phyloP scores from a whole-genome alignment of 2,113 vertebrate species.

The Rhodinocichla rosea region DNA sequence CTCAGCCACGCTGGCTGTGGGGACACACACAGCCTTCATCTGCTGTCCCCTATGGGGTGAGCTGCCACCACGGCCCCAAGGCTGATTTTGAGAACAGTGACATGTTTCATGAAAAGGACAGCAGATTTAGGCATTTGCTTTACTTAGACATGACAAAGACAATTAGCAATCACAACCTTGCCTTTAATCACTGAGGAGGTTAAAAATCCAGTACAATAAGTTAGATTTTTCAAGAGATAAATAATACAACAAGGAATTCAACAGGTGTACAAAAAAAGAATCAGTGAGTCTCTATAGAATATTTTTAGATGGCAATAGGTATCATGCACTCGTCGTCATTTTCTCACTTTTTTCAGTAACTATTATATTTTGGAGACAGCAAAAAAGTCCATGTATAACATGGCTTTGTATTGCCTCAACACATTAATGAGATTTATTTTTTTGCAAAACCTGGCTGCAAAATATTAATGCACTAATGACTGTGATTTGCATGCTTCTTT shows the following conservation, averaged over 20 bases:
- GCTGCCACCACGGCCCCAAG: not conserved
- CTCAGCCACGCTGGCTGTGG: not conserved
- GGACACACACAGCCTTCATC: not conserved
- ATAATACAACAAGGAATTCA: not conserved
- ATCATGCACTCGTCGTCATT: not conserved
- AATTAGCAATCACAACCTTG: not conserved
- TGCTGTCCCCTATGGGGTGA: not conserved
- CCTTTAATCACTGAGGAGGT: not conserved
- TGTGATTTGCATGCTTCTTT: not conserved
- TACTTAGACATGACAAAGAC: not conserved
- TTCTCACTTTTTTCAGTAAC: not conserved
- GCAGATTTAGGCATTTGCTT: not conserved
- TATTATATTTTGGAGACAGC: not conserved
- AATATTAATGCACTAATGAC: constrained; percentile 18
- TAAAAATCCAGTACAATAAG: not conserved
- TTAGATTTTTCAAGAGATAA: not conserved
- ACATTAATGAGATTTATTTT: not conserved
- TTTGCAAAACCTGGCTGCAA: not conserved
- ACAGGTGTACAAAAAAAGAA: not conserved
- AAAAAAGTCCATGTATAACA: not conserved
- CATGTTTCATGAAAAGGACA: not conserved
- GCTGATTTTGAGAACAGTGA: not conserved
- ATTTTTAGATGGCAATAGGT: not conserved
- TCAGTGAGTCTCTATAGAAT: not conserved
- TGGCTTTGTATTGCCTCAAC: not conserved